These are phyloP conservation scores for Tauraco erythrolophus DNA, from an alignment of 2,113 vertebrate species.

Conservation along the genomic window DNA sequence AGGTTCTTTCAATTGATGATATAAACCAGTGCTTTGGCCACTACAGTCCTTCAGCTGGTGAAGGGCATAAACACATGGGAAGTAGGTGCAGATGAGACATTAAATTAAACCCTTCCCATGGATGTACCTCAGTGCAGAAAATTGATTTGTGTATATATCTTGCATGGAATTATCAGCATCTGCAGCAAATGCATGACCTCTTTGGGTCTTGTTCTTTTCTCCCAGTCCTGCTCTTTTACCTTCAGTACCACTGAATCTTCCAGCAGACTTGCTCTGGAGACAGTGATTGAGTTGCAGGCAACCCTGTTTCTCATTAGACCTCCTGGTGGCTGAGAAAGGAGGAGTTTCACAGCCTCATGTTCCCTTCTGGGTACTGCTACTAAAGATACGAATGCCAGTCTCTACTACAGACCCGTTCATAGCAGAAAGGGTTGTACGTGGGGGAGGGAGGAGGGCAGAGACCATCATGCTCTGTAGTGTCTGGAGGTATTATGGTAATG, in stretches of 20 bases:
- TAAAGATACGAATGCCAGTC: fast-evolving
- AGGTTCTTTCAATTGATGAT: background rate
- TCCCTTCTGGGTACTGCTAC: background rate
- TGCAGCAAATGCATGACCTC: background rate
- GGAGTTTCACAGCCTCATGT: background rate
- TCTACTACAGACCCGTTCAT: background rate
- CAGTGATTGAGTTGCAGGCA: background rate
- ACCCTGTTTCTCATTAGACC: background rate
- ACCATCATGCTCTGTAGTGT: background rate
- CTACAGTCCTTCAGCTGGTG: background rate
- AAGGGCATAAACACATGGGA: background rate
- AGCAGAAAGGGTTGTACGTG: background rate
- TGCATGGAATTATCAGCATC: background rate
- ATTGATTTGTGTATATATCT: fast-evolving
- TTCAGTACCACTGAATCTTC: background rate
- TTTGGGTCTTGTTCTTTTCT: background rate
- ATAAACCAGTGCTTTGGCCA: background rate
- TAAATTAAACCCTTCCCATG: background rate
- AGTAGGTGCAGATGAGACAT: background rate
- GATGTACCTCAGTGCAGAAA: background rate
- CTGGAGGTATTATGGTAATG: background rate
- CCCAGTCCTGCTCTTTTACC: background rate
- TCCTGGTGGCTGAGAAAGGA: background rate
- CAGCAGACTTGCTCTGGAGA: background rate
- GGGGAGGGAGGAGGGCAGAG: background rate